Base-by-base conservation (phyloP, 2,797 vertebrate genomes). In the Sternarchorhynchus goeldii region DNA sequence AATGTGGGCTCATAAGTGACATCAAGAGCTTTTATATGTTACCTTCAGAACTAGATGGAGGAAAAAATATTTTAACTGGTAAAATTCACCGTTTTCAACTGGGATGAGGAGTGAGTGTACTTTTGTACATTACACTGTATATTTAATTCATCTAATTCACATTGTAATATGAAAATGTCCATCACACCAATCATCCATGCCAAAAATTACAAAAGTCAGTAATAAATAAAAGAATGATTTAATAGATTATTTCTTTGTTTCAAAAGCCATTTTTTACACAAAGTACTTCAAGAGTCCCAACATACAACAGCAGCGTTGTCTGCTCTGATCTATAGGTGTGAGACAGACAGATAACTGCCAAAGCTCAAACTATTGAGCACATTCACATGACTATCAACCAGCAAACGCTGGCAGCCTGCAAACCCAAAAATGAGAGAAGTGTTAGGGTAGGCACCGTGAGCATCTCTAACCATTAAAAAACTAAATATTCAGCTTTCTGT, bases 221-320 rank as follows among this genome's bases (percentile, higher is more conserved):
- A 62, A 84, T 91, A 90, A 92, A 92, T 92, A 89, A 92, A 90
- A 90, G 87, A 88, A 91, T 84, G 81, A 85, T 93, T 94, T 93
- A 93, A 91, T 93, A 91, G 86, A 90, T 88, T 90, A 87, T 89
- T 73, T 90, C 79, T 87, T 85, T 66, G 85, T 79, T 88, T 88
- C 83, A 90, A 92, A 91, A 90, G 84, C 83, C 85, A 70, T 83
- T 85, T 85, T 81, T 79, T 85, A 89, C 82, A 89, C 81, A 81
- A 81, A 84, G 80, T 75, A 82, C 80, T 77, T 70, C 74, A 82
- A 84, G 74, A 84, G 85, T 84, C 81, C 80, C 50, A 79, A 86
- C 81, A 79, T 74, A 83, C 66, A 75, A 84, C 82, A 88, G 76
- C 83, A 87, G 71, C 75, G 64, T 73, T 77, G 80, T 75, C 79